A percentile compares a stretch with the other conserved stretches of the same genome.
phyloP scores from a whole-genome alignment of 2,113 vertebrate genomes.

The Catharus bicknelli region DNA sequence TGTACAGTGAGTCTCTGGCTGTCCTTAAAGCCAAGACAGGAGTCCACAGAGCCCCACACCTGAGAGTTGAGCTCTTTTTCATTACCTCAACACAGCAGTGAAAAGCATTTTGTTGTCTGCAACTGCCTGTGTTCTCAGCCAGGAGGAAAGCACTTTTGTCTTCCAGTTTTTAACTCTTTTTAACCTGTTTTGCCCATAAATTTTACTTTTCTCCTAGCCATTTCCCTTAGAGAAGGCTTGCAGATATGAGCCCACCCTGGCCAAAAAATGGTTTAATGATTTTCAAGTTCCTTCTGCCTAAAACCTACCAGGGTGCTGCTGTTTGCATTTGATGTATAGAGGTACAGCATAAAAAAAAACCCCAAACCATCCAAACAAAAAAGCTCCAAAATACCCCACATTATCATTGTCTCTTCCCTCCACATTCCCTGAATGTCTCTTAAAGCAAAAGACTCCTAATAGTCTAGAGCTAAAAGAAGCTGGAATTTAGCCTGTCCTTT shows the following conservation, averaged over 20 bases:
- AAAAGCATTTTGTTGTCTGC: not conserved
- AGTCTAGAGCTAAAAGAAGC: not conserved
- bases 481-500: not conserved
- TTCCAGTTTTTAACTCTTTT: not conserved
- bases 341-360: not conserved
- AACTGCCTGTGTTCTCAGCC: not conserved
- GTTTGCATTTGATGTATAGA: not conserved
- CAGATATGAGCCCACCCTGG: not conserved
- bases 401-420: accelerated
- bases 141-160: not conserved
- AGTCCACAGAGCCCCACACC: too few relatives aligned
- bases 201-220: not conserved
- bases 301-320: not conserved
- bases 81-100: not conserved
- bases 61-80: not conserved
- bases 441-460: not conserved
- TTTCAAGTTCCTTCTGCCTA: not conserved
- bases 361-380: not conserved
- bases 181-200: not conserved
- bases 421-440: not conserved
- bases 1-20: not conserved
- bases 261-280: not conserved
- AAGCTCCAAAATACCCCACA: not conserved
- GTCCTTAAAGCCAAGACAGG: too few relatives aligned
- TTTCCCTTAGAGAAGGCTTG: not conserved